A percentile compares a stretch with the other conserved stretches of the same genome.
These are phyloP conservation scores for Drosophila meridiana DNA, from an alignment of 2,888 invertebrate genomes.

Conservation along the genomic window DNA sequence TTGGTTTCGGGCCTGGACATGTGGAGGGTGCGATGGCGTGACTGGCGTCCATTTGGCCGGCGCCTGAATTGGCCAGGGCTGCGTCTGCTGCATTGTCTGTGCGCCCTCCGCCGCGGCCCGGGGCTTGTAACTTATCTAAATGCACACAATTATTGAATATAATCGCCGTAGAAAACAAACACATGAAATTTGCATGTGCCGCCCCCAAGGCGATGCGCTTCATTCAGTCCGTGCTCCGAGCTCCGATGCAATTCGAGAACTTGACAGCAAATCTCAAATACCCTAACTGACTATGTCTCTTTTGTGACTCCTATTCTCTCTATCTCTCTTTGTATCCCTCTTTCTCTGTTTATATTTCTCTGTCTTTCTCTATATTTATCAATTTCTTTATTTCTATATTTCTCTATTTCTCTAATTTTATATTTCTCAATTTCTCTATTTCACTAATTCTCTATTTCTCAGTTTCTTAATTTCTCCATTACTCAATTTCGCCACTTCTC, in stretches of 20 bases:
- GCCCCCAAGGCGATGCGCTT: conserved; percentile 68
- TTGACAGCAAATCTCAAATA: conserved; percentile 4
- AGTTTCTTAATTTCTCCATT: too few relatives aligned
- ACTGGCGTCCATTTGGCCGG: conserved; percentile 69
- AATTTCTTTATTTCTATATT: neutral
- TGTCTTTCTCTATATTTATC: neutral
- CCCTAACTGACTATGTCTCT: conserved; percentile 1
- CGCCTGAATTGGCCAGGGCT: conserved; percentile 57
- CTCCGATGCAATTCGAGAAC: neutral
- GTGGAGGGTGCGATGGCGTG: conserved; percentile 69
- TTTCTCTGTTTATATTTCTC: neutral
- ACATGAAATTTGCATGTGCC: conserved; percentile 66
- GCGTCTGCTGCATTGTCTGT: conserved; percentile 48
- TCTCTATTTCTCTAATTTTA: neutral
- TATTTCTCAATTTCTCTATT: neutral
- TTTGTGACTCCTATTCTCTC: neutral
- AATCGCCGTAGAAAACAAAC: conserved; percentile 67
- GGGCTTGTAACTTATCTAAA: conserved; percentile 80
- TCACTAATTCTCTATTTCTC: too few relatives aligned
- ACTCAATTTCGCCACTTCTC: too few relatives aligned
- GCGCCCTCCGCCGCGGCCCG: conserved; percentile 39
- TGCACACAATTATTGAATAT: conserved; percentile 82
- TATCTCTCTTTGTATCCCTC: neutral
- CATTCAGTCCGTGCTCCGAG: conserved; percentile 4
- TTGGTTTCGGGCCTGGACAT: conserved; percentile 3